Conservation (phyloP, 1,140 invertebrate genomes). For the Drosophila kurseongensis region DNA sequence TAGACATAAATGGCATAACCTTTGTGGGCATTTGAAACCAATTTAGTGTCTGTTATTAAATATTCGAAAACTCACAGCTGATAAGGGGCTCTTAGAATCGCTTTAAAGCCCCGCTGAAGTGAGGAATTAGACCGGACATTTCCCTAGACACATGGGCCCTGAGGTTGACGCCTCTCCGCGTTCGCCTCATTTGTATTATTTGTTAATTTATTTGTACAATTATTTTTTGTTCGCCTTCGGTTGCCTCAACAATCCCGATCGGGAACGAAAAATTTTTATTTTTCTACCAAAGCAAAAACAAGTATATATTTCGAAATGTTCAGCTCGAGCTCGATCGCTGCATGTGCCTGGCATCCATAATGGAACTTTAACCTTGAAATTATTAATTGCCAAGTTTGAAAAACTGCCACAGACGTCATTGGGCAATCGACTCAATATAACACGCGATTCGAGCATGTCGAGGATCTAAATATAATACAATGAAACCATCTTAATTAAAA, state of each 20-base stretch:
- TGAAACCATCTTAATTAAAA: background rate
- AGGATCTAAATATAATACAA: background rate
- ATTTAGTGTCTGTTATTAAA: slow-evolving; percentile 35
- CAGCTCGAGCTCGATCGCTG: slow-evolving; percentile 51
- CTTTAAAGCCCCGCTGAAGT: slow-evolving; percentile 13
- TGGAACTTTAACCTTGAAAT: slow-evolving; percentile 67
- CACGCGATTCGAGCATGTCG: slow-evolving; percentile 57
- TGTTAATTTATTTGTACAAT: slow-evolving; percentile 4
- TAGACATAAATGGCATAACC: slow-evolving; percentile 59
- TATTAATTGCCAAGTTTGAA: slow-evolving; percentile 42
- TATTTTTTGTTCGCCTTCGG: background rate
- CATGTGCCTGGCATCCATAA: slow-evolving; percentile 65
- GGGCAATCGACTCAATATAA: slow-evolving; percentile 11
- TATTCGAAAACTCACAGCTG: slow-evolving; percentile 40
- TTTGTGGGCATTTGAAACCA: slow-evolving; percentile 63
- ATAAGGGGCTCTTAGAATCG: slow-evolving; percentile 49
- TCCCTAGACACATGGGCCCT: slow-evolving; percentile 36
- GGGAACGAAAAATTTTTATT: slow-evolving; percentile 6
- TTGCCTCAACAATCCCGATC: slow-evolving; percentile 11
- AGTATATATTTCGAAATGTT: slow-evolving; percentile 54
- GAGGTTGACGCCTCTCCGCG: slow-evolving; percentile 27
- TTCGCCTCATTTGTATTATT: slow-evolving; percentile 6
- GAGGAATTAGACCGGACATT: slow-evolving; percentile 42
- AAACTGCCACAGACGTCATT: slow-evolving; percentile 63
- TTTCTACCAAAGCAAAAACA: slow-evolving; percentile 22